Evolutionary conservation across 2,113 vertebrate species (phyloP).

Genomic region (Chrysemys picta): DNA sequence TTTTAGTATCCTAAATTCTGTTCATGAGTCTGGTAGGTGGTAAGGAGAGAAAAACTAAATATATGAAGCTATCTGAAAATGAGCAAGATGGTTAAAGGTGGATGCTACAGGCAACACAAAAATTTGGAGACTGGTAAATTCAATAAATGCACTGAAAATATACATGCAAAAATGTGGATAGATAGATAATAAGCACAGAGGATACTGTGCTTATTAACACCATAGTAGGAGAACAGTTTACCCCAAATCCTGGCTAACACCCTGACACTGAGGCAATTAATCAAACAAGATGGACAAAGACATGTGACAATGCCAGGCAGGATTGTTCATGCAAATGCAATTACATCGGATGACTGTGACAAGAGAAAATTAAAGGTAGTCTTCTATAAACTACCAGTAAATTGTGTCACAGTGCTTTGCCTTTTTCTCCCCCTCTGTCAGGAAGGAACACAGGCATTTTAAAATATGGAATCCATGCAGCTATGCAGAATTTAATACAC

Average conservation of each 20-base stretch:
- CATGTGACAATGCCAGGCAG: slow-evolving; percentile 63
- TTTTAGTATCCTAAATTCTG: neutral
- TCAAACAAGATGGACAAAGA: slow-evolving; percentile 59
- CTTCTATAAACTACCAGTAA: slow-evolving; percentile 5
- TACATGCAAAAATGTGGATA: neutral
- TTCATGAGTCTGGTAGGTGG: neutral
- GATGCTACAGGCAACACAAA: neutral
- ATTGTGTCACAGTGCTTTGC: neutral
- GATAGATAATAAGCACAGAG: neutral
- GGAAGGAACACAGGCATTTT: neutral
- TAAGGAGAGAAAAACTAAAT: neutral
- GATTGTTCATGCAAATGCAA: slow-evolving; percentile 58
- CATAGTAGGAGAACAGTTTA: slow-evolving; percentile 44
- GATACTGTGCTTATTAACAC: neutral
- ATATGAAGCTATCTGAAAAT: neutral
- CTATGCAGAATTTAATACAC: neutral
- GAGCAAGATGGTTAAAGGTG: neutral
- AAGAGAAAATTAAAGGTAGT: slow-evolving; percentile 33
- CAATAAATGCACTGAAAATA: neutral
- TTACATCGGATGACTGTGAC: slow-evolving; percentile 13
- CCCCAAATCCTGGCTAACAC: slow-evolving; percentile 47
- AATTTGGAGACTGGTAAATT: neutral
- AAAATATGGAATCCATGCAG: neutral
- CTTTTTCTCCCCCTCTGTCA: neutral
- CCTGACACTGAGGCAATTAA: slow-evolving; percentile 64